phyloP scores from a whole-genome alignment of 2,888 invertebrate genomes.

The Sarcophaga caerulescens region DNA sequence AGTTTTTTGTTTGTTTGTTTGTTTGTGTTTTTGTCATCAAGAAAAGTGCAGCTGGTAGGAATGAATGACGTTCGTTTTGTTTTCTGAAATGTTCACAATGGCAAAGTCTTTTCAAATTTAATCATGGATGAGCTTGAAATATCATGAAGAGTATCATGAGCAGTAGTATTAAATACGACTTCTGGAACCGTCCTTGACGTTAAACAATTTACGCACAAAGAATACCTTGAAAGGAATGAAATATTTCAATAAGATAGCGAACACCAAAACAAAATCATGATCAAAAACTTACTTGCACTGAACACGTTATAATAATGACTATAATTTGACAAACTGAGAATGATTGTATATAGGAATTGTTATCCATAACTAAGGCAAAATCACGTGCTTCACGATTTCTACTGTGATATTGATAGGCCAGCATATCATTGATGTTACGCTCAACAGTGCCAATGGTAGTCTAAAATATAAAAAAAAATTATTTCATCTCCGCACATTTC shows the following conservation, averaged over 20 bases:
- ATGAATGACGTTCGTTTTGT: slow-evolving; percentile 1
- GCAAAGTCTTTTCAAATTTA: slow-evolving; percentile 56
- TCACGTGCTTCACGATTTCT: slow-evolving; percentile 91
- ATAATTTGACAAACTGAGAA: slow-evolving; percentile 94
- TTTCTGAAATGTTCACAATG: slow-evolving; percentile 32
- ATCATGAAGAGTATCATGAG: neutral
- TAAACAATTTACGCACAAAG: slow-evolving; percentile 94
- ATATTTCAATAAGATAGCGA: neutral
- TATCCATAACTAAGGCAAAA: slow-evolving; percentile 89
- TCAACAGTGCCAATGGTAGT: slow-evolving; percentile 89
- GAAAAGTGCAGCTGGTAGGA: slow-evolving; percentile 24
- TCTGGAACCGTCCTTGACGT: slow-evolving; percentile 86
- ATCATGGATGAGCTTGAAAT: neutral
- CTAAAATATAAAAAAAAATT: slow-evolving; percentile 81
- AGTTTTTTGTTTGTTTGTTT: neutral
- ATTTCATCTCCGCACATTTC: neutral
- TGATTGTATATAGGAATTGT: slow-evolving; percentile 92
- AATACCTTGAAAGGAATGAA: slow-evolving; percentile 85
- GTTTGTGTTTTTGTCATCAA: neutral
- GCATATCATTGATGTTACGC: slow-evolving; percentile 91
- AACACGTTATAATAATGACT: slow-evolving; percentile 90
- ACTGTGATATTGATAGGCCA: slow-evolving; percentile 91
- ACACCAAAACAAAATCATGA: neutral
- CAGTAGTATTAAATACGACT: slow-evolving; percentile 76
- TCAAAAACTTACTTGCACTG: slow-evolving; percentile 84